These are phyloP conservation scores for Zaprionus camerounensis DNA, from an alignment of 1,140 invertebrate genomes.

Conservation along the genomic window DNA sequence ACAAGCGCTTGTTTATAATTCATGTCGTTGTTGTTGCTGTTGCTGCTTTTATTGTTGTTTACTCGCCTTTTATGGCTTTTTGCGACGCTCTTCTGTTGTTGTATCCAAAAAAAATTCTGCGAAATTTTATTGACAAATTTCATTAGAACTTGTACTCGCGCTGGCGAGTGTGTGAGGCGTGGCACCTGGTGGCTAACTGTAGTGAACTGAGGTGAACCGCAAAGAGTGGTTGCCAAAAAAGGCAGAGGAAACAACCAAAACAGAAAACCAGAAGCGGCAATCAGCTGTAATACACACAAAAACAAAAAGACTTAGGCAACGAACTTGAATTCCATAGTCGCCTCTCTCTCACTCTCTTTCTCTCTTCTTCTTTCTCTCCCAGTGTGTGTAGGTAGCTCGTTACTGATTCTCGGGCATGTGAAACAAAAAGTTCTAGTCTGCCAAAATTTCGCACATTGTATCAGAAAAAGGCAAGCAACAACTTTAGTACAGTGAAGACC, in stretches of 20 bases:
- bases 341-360: background rate
- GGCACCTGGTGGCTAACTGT: conserved; percentile 62
- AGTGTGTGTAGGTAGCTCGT: background rate
- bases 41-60: conserved; percentile 37
- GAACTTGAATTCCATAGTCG: conserved; percentile 53
- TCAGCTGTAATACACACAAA: conserved; percentile 27
- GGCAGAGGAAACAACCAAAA: background rate
- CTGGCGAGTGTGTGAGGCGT: conserved; percentile 1
- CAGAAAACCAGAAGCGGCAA: conserved; percentile 21
- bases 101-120: conserved; percentile 65
- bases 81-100: conserved; percentile 42
- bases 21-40: conserved; percentile 43
- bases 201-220: conserved; percentile 74
- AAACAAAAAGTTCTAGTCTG: conserved; percentile 30
- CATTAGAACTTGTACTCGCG: conserved; percentile 73
- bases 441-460: conserved; percentile 18
- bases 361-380: background rate
- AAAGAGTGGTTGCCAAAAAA: conserved; percentile 32
- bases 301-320: conserved; percentile 75
- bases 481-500: background rate
- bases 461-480: background rate
- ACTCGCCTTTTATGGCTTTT: conserved; percentile 44
- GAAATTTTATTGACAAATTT: conserved; percentile 81
- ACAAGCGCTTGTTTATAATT: conserved; percentile 51
- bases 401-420: conserved; percentile 9